phyloP scores from a whole-genome alignment of 2,113 vertebrate species.

The Prionailurus bengalensis region DNA sequence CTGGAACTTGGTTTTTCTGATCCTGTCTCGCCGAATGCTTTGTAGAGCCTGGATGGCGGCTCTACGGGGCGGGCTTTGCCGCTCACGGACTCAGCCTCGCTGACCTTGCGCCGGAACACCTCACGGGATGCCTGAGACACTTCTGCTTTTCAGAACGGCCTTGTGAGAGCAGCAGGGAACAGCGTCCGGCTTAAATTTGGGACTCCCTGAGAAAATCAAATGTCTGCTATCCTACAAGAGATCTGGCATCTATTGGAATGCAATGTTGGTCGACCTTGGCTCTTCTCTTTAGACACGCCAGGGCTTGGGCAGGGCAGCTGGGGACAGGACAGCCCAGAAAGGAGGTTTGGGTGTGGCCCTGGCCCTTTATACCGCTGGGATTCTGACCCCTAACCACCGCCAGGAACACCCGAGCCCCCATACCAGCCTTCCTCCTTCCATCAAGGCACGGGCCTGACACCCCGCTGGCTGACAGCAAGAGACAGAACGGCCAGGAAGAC shows the following conservation, averaged over 20 bases:
- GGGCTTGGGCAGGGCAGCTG: neutral
- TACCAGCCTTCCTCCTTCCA: neutral
- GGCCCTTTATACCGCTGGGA: neutral
- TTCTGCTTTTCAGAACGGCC: neutral
- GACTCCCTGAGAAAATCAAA: neutral
- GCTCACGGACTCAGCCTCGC: neutral
- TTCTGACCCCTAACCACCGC: too few species aligned
- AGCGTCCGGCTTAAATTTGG: neutral
- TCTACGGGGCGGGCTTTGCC: accelerated
- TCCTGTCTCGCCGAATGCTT: neutral
- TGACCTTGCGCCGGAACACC: neutral
- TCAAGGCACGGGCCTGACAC: too few species aligned
- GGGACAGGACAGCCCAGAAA: neutral
- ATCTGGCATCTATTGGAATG: neutral
- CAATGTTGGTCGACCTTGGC: neutral
- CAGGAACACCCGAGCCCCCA: too few species aligned
- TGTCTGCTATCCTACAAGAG: neutral
- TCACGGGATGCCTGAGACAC: accelerated
- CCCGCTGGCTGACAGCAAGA: neutral
- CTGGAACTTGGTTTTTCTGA: neutral
- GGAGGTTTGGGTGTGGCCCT: neutral
- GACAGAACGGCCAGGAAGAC: neutral
- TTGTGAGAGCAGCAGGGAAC: accelerated
- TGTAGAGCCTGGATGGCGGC: accelerated
- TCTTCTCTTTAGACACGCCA: neutral